A percentile compares a stretch with the other conserved stretches of the same genome.
Evolutionary conservation across 2,888 invertebrate species (phyloP).

Genomic region (Pinctada fucata): DNA sequence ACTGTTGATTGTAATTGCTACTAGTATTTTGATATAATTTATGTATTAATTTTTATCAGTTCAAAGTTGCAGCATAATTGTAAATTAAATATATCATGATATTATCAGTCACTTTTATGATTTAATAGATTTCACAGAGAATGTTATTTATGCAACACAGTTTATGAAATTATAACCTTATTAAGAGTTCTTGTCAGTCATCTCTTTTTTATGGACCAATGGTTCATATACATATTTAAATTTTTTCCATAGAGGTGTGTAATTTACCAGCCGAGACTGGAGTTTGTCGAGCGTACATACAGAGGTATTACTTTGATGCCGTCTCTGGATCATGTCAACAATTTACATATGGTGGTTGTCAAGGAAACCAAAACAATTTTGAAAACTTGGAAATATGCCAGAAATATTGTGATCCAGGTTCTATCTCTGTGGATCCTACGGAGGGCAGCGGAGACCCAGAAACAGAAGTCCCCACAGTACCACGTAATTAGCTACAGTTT

Average conservation of each 20-base stretch:
- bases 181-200: no score
- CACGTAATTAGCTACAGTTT: no score
- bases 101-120: no score
- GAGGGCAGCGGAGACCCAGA: background rate
- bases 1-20: background rate
- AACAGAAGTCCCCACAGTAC: background rate
- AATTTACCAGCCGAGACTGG: constrained; percentile 24
- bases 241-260: constrained; percentile 46
- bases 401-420: constrained; percentile 41
- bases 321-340: constrained; percentile 83
- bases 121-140: no score
- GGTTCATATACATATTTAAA: background rate
- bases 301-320: constrained; percentile 45
- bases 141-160: no score
- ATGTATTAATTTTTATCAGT: background rate
- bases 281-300: constrained; percentile 12
- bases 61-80: no score
- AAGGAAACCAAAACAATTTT: constrained; percentile 80
- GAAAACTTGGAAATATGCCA: constrained; percentile 38
- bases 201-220: no score
- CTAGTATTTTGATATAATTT: constrained; percentile 4
- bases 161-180: no score
- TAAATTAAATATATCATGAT: no score
- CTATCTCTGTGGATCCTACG: background rate
- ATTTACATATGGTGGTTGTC: constrained; percentile 83